These are phyloP conservation scores for Halichoeres trimaculatus DNA, from an alignment of 2,113 vertebrate species.

Conservation along the genomic window DNA sequence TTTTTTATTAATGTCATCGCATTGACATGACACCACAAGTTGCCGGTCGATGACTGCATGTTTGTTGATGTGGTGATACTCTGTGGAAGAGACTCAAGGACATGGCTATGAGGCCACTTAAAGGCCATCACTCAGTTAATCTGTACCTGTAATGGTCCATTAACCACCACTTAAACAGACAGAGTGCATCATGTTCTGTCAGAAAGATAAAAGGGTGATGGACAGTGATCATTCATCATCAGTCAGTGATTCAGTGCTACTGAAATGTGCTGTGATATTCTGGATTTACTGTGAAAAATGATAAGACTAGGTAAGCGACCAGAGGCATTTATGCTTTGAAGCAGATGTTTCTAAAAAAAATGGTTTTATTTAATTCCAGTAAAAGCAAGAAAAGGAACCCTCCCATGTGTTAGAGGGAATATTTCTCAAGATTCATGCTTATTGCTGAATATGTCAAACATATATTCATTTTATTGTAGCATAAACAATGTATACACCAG, in stretches of 20 bases:
- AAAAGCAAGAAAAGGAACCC: background rate
- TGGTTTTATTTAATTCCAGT: background rate
- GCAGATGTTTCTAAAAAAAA: background rate
- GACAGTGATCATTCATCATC: background rate
- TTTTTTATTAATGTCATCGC: background rate
- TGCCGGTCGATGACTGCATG: background rate
- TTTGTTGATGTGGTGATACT: background rate
- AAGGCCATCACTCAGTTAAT: background rate
- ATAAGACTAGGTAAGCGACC: background rate
- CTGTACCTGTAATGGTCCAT: background rate
- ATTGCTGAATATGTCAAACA: too few relatives aligned
- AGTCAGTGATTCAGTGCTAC: background rate
- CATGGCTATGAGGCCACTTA: background rate
- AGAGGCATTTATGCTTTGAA: background rate
- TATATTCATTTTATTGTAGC: too few relatives aligned
- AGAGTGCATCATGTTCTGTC: constrained; percentile 1
- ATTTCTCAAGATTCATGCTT: too few relatives aligned
- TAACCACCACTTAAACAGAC: background rate
- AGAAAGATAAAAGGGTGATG: background rate
- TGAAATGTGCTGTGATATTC: background rate
- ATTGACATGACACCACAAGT: background rate
- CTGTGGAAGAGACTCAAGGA: background rate
- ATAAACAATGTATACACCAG: too few relatives aligned
- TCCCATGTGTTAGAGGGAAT: background rate
- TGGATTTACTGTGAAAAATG: background rate